phyloP scores from a whole-genome alignment of 2,888 invertebrate species.

The Tetranychus truncatus region DNA sequence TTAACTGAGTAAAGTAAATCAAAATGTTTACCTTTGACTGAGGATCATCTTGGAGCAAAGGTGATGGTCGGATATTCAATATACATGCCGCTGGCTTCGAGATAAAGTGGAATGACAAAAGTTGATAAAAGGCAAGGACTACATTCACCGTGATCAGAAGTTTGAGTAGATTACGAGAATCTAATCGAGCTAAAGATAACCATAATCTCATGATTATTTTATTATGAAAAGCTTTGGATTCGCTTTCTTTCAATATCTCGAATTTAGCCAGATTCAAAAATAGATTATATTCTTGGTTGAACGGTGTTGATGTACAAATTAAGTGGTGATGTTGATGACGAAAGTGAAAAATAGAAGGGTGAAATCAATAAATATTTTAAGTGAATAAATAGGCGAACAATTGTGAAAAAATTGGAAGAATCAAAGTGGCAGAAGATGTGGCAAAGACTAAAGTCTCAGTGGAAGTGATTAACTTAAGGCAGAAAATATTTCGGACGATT shows the following conservation, averaged over 20 bases:
- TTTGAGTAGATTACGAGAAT: slow-evolving; percentile 24
- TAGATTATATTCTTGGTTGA: too few relatives aligned
- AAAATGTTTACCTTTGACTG: background rate
- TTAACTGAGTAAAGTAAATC: background rate
- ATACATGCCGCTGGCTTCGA: slow-evolving; percentile 15
- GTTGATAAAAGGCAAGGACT: slow-evolving; percentile 25
- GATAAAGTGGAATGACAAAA: slow-evolving; percentile 23
- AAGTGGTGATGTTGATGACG: background rate
- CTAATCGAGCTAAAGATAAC: slow-evolving; percentile 15
- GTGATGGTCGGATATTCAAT: slow-evolving; percentile 13
- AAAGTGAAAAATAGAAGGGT: background rate
- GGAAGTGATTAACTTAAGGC: too few relatives aligned
- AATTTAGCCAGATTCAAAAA: too few relatives aligned
- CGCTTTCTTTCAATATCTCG: background rate
- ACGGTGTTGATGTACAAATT: too few relatives aligned
- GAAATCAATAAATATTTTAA: background rate
- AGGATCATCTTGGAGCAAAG: slow-evolving; percentile 8
- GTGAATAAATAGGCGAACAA: background rate
- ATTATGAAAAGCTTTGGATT: background rate
- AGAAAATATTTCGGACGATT: too few relatives aligned
- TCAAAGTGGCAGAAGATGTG: too few relatives aligned
- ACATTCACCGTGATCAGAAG: slow-evolving; percentile 26
- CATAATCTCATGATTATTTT: slow-evolving; percentile 3
- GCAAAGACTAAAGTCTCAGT: too few relatives aligned
- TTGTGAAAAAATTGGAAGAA: too few relatives aligned